Conservation (phyloP, 92 coral and sea anemone genomes). For the Porites rus region DNA sequence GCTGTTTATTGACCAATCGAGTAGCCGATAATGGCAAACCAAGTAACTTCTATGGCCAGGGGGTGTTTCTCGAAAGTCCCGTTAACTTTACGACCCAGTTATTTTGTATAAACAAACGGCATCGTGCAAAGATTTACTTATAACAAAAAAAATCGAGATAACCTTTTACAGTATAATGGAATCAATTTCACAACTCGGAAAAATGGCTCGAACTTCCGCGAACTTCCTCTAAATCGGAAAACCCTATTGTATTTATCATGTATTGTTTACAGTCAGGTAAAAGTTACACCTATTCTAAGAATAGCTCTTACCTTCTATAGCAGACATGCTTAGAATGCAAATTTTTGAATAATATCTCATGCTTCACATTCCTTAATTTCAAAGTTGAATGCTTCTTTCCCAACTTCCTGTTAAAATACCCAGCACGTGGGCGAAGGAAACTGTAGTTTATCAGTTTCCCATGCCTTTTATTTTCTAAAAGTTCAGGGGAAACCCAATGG, state of each 20-base stretch:
- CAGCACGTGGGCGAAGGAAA: constrained; percentile 28
- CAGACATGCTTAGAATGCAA: constrained; percentile 10
- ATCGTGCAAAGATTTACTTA: too few relatives aligned
- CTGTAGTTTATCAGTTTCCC: constrained; percentile 11
- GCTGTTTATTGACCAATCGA: too few relatives aligned
- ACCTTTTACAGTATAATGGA: too few relatives aligned
- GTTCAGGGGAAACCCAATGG: constrained; percentile 25
- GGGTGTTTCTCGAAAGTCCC: too few relatives aligned
- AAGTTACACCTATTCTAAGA: neutral
- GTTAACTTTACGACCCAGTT: too few relatives aligned
- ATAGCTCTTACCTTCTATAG: constrained; percentile 15
- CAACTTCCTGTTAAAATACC: constrained; percentile 26
- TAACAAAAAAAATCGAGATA: too few relatives aligned
- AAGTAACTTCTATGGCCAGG: too few relatives aligned
- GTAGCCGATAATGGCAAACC: too few relatives aligned
- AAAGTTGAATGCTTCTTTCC: neutral
- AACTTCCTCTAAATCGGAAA: too few relatives aligned
- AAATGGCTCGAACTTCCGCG: too few relatives aligned
- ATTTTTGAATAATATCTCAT: neutral
- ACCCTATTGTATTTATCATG: neutral
- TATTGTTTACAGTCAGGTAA: neutral
- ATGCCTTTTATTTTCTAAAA: neutral
- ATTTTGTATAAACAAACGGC: too few relatives aligned
- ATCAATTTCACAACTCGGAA: too few relatives aligned
- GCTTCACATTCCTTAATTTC: constrained; percentile 13